Evolutionary conservation across 2,113 vertebrate species (phyloP), one percentile per base, ranked within the genome.

Genomic region (Archocentrus centrarchus): DNA sequence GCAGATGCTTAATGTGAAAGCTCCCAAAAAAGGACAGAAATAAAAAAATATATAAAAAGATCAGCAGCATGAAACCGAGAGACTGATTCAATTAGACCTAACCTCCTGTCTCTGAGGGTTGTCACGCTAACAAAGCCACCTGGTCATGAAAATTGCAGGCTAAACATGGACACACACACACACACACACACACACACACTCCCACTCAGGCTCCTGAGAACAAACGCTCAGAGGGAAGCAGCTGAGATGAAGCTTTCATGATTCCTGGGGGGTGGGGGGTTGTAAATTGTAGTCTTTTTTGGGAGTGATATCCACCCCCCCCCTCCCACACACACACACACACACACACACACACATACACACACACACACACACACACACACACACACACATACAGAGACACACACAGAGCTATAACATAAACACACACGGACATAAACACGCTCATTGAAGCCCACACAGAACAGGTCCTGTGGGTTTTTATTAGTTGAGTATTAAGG

Each of bases 41-140:
- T 3, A 30, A 27, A 27, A 59, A 22, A 11, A 77, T 9, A 15
- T 11, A 62, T 2, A 27, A 27, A 66, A 77, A 58, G 7, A 79
- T 39, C 30, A 62, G 44, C 17, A 30, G 13, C 37, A 11, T 30
- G 68, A 59, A 63, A 50, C 64, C 1, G 5, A 47, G 9, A 1
- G 53, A 22, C 47, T 10, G 57, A 83, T 75, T 81, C 59, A 58
- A 37, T 80, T 79, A 68, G 9, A 55, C 63, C 75, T 90, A 81
- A 90, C 83, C 88, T 78, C 77, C 80, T 37, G 82, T 86, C 76
- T 90, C 78, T 2, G 18, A 62, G 62, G 79, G 85, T 88, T 91
- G 68, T 79, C 83, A 91, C 37, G 63, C 87, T 89, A 89, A 92
- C 88, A 64, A 63, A 70, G 63, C 86, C 75, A 84, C 66, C 79